Base-by-base conservation (phyloP, 64 coral and sea anemone species). In the Anthopleura sola region DNA sequence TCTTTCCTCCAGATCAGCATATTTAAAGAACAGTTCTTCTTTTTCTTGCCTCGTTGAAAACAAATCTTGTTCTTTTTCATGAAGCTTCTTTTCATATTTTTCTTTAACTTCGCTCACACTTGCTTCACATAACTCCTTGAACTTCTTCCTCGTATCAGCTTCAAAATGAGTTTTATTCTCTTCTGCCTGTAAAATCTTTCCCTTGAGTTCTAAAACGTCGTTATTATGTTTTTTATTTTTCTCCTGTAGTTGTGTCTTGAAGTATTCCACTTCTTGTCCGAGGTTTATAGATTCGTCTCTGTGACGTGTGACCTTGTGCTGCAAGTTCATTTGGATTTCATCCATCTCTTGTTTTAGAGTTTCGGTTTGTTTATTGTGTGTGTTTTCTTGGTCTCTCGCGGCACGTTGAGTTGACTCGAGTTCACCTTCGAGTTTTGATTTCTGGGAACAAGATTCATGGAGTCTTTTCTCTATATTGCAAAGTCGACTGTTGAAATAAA, bases 341-440 rank as follows among this genome's bases (percentile, higher is more conserved):
- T 60, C 69, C 24, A 87, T 39, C 40, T 97, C 87, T 46, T 97
- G 87, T 68, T 86, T 89, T 0, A 97, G 56, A 18, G 84, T 83
- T 57, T 85, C 80, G 77, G 82, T 86, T 80, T 97, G 87, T 37
- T 57, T 44, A 78, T 36, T 83, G 29, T 88, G 13, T 20, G 69
- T 24, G 51, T 55, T 57, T 24, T 68, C 60, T 46, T 97, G 86
- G 37, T 87, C 87, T 33, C 84, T 71, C 24, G 60, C 62, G 47
- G 88, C 84, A 37, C 55, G 84, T n/a, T 84, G 49, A 29, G 94
- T 90, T 47, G 90, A 83, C 86, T 97, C 90, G 1, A 97, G 78
- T 68, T 92, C 88, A 33, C 94, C 94, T 83, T 97, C 94, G 44
- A 97, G 37, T 84, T 77, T 86, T 44, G 94, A 90, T 78, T 92